Evolutionary conservation across 2,797 vertebrate genomes (phyloP).

Genomic region (Brachyalestes nurse): DNA sequence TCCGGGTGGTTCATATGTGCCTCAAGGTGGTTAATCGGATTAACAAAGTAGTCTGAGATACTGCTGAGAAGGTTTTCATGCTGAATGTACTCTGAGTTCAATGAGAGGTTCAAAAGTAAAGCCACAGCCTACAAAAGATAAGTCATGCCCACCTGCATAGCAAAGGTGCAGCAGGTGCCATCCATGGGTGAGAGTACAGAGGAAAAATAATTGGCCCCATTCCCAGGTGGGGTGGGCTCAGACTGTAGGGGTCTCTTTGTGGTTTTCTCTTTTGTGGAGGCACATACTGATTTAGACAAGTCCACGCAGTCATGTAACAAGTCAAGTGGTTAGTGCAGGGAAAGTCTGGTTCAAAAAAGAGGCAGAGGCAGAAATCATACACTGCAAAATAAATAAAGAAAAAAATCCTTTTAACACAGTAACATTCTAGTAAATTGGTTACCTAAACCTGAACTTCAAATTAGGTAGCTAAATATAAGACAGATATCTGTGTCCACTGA

Average conservation of each 20-base stretch:
- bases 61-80: neutral
- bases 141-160: neutral
- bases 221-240: neutral
- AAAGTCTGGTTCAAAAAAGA: constrained; percentile 1
- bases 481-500: no score
- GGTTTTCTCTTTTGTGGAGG: constrained; percentile 5
- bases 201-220: constrained; percentile 25
- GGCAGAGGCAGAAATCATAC: neutral
- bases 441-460: no score
- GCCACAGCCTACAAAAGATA: neutral
- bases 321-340: constrained; percentile 21
- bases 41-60: no score
- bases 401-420: no score
- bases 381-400: neutral
- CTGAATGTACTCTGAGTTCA: neutral
- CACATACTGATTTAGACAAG: constrained; percentile 9
- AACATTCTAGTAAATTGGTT: no score
- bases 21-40: no score
- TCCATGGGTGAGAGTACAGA: constrained; percentile 1
- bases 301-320: constrained; percentile 10
- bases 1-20: no score
- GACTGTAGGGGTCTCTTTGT: constrained; percentile 21
- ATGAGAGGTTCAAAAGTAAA: neutral
- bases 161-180: neutral
- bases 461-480: no score